These are phyloP conservation scores for Neodiprion pinetum DNA, from an alignment of 1,140 invertebrate species.

Conservation along the genomic window DNA sequence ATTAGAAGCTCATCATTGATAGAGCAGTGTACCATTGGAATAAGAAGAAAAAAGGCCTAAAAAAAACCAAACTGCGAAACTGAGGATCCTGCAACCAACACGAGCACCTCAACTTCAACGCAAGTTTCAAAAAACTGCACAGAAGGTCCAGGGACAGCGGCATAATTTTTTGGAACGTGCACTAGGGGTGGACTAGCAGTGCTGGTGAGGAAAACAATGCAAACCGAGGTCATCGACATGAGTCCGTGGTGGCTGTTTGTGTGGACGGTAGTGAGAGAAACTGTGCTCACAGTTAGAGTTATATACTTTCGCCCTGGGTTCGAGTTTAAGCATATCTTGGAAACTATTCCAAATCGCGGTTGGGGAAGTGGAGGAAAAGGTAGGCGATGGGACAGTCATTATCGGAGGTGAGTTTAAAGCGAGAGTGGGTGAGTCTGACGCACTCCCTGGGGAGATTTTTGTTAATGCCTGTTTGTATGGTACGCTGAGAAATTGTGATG, in stretches of 20 bases:
- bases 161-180: background rate
- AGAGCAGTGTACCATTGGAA: background rate
- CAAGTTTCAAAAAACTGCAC: background rate
- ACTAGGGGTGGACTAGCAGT: background rate
- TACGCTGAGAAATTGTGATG: background rate
- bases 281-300: background rate
- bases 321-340: background rate
- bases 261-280: background rate
- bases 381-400: background rate
- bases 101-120: background rate
- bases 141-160: background rate
- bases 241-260: background rate
- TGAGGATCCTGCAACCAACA: background rate
- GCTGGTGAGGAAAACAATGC: slow-evolving; percentile 1
- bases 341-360: background rate
- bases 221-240: background rate
- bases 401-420: background rate
- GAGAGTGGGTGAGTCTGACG: background rate
- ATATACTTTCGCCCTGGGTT: background rate
- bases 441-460: background rate
- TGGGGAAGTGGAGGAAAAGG: background rate
- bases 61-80: background rate
- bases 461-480: background rate
- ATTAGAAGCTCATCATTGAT: slow-evolving; percentile 3
- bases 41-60: background rate